Base-by-base conservation (phyloP, 1,140 invertebrate genomes). In the Pseudomyrmex sp. region DNA sequence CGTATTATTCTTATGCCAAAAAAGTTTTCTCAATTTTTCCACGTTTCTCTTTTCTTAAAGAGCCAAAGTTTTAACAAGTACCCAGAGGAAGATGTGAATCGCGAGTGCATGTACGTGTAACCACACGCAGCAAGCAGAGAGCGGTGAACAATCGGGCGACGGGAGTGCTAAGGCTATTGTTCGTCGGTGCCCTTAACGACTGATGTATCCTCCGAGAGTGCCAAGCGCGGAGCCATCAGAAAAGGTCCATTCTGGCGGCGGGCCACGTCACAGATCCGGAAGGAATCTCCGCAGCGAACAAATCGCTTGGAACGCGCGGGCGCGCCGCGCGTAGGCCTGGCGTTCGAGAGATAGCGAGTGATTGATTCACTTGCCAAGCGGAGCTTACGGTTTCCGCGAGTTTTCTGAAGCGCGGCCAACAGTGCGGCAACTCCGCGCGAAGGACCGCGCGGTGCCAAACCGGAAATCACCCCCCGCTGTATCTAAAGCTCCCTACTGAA, bases 301-400 rank as follows among this genome's bases (percentile, higher is more conserved):
- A 90, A 91, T 72, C 83, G 75, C 48, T 77, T 66, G 73, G 63
- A 84, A 68, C 10, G 59, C 56, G 13, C 50, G 35, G 7, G 35
- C 35, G 35, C 35, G 35, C 5, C 35, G 23, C 84, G 84, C 84
- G 87, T 89, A 90, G 90, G 87, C 82, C 69, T 75, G 73, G 52
- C 58, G 62, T 77, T 85, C 75, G 86, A 87, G 85, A 88, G 90
- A 91, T 91, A 92, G 91, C 74, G 88, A 90, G 85, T 93, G 92
- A 93, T 93, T 92, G 92, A 93, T 93, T 92, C 89, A 93, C 90
- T 93, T 91, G 90, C 90, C 91, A 90, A 89, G 85, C 86, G 80
- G 82, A 89, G 89, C 90, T 91, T 91, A 90, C 90, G 88, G 59
- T 58, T 89, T 88, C 84, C 83, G 86, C 88, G 92, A 93, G 86